Conservation (phyloP, 1,140 invertebrate genomes). For the Trissolcus basalis region DNA sequence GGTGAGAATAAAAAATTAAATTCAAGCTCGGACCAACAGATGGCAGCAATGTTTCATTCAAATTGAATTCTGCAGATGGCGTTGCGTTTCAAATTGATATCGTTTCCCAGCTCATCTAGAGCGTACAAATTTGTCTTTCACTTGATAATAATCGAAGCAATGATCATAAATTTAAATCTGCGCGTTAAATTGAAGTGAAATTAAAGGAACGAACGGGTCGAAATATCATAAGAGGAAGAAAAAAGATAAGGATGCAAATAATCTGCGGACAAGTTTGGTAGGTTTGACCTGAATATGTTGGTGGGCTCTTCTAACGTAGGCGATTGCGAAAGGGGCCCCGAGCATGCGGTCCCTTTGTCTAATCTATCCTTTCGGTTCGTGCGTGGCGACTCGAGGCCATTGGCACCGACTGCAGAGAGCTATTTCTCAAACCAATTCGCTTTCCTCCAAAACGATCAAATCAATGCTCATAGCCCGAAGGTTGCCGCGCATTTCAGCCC, state of each 20-base stretch:
- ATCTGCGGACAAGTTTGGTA: conserved; percentile 4
- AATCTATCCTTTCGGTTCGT: conserved; percentile 27
- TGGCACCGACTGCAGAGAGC: conserved; percentile 20
- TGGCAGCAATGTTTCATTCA: no score
- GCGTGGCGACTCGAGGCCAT: conserved; percentile 25
- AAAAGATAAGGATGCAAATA: conserved; percentile 11
- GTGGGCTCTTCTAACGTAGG: conserved; percentile 14
- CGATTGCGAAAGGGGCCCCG: neutral
- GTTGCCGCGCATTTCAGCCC: conserved; percentile 6
- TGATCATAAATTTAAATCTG: neutral
- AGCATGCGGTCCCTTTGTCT: conserved; percentile 27
- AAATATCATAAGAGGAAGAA: neutral
- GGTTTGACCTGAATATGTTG: conserved; percentile 12
- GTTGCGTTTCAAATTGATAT: no score
- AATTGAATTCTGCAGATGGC: no score
- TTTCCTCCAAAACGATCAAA: conserved; percentile 6
- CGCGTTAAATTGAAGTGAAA: neutral
- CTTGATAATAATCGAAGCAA: no score
- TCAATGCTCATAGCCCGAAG: neutral
- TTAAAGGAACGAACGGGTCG: neutral
- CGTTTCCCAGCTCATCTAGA: no score
- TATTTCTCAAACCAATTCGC: conserved; percentile 18
- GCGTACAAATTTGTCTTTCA: no score
- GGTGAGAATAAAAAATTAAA: no score
- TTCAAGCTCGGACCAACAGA: no score